phyloP scores from a whole-genome alignment of 1,140 invertebrate genomes.

The Lepidurus arcticus region DNA sequence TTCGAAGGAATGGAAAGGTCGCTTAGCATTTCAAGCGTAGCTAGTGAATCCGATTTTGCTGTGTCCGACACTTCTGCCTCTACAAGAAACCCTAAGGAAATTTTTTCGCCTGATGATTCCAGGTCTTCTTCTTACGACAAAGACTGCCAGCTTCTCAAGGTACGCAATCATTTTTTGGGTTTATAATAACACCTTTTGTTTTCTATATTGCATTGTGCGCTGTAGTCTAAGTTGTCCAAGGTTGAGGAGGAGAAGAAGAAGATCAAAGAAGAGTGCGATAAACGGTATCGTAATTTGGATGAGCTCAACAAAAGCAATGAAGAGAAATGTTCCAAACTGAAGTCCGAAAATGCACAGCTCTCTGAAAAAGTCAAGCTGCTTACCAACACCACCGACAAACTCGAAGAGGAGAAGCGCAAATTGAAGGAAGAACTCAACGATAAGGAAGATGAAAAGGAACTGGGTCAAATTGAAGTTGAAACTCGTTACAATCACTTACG shows the following conservation, averaged over 20 bases:
- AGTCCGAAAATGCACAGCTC: not conserved
- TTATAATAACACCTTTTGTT: not conserved
- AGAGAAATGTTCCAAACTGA: not conserved
- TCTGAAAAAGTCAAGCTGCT: not conserved
- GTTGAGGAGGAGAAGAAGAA: not conserved
- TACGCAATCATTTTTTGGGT: not conserved
- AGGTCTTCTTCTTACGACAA: not conserved
- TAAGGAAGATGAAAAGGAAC: not conserved
- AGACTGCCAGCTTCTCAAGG: not conserved
- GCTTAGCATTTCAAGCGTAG: not conserved
- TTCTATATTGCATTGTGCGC: not conserved
- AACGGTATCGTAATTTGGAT: not conserved
- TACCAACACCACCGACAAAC: not conserved
- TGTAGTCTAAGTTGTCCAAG: not conserved
- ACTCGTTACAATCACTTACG: not conserved
- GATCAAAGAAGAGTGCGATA: not conserved
- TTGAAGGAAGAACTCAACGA: not conserved
- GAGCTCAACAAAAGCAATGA: not conserved
- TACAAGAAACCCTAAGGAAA: not conserved
- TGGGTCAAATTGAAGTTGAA: constrained; percentile 3
- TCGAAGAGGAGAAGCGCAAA: not conserved
- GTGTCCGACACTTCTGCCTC: not conserved
- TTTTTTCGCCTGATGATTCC: not conserved
- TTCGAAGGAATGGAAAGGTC: constrained; percentile 18
- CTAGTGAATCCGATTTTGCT: not conserved